phyloP scores from a whole-genome alignment of 2,113 vertebrate genomes.

The Promerops cafer region DNA sequence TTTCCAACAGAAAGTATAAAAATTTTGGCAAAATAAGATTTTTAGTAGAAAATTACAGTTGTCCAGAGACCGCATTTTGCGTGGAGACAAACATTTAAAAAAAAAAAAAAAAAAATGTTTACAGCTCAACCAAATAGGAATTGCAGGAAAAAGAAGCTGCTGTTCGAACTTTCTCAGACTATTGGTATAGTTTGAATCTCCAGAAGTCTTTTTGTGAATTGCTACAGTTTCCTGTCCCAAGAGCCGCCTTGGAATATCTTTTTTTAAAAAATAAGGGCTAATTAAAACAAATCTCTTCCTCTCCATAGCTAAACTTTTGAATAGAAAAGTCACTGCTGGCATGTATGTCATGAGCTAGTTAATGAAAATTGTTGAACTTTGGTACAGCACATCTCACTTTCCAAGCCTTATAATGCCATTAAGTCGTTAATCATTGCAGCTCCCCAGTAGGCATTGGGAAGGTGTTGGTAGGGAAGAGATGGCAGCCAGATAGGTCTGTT shows the following conservation, averaged over 20 bases:
- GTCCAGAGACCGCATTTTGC: neutral
- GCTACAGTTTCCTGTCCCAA: neutral
- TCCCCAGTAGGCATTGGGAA: neutral
- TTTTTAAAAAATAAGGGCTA: neutral
- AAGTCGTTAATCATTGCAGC: neutral
- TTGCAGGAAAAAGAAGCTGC: neutral
- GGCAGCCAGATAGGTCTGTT: neutral
- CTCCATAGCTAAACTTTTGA: neutral
- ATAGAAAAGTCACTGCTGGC: neutral
- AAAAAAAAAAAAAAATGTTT: neutral
- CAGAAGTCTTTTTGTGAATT: neutral
- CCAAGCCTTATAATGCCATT: neutral
- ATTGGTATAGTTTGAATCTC: neutral
- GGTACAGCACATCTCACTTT: neutral
- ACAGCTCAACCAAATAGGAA: neutral
- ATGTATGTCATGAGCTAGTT: neutral
- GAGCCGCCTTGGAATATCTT: neutral
- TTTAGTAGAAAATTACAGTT: neutral
- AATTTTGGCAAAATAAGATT: neutral
- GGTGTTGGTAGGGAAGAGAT: neutral
- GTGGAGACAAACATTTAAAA: neutral
- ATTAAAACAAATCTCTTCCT: conserved; percentile 12
- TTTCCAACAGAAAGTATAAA: neutral
- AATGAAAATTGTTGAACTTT: neutral
- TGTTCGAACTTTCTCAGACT: neutral